These are phyloP conservation scores for Latheticus oryzae DNA, from an alignment of 2,888 invertebrate genomes.

Conservation along the genomic window DNA sequence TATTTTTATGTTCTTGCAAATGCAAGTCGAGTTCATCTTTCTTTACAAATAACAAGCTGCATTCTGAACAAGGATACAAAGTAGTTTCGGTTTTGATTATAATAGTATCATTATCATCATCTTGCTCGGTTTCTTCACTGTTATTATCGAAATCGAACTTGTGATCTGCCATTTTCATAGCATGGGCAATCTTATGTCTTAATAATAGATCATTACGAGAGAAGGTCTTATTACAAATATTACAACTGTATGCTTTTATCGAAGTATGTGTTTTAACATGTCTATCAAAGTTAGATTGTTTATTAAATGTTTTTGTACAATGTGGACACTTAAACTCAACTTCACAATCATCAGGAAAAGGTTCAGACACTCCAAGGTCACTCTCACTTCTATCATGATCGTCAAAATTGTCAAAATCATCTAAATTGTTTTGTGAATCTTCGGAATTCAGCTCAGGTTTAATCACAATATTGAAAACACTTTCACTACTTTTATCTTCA, in stretches of 20 bases:
- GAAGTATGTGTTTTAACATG: slow-evolving; percentile 62
- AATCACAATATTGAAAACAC: slow-evolving; percentile 46
- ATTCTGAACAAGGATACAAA: slow-evolving; percentile 47
- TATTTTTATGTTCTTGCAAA: slow-evolving; percentile 39
- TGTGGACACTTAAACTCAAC: slow-evolving; percentile 60
- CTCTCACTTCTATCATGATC: slow-evolving; percentile 39
- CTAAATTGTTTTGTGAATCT: slow-evolving; percentile 16
- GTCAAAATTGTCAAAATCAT: slow-evolving; percentile 42
- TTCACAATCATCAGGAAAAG: slow-evolving; percentile 35
- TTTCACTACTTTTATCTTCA: too few species aligned
- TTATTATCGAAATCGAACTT: slow-evolving; percentile 45
- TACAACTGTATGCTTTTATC: slow-evolving; percentile 56
- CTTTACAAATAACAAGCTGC: slow-evolving; percentile 47
- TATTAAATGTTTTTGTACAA: slow-evolving; percentile 67
- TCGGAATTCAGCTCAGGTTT: slow-evolving; percentile 51
- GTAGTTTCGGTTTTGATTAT: slow-evolving; percentile 47
- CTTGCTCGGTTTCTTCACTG: slow-evolving; percentile 42
- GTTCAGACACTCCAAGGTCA: slow-evolving; percentile 29
- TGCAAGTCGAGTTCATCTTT: slow-evolving; percentile 51
- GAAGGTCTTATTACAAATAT: slow-evolving; percentile 59
- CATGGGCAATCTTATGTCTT: slow-evolving; percentile 60
- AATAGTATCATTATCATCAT: slow-evolving; percentile 27
- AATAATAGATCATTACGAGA: slow-evolving; percentile 57
- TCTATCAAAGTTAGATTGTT: slow-evolving; percentile 58
- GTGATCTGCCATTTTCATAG: slow-evolving; percentile 55